Evolutionary conservation across 2,113 vertebrate species (phyloP).

Genomic region (Corythoichthys haematopterus): DNA sequence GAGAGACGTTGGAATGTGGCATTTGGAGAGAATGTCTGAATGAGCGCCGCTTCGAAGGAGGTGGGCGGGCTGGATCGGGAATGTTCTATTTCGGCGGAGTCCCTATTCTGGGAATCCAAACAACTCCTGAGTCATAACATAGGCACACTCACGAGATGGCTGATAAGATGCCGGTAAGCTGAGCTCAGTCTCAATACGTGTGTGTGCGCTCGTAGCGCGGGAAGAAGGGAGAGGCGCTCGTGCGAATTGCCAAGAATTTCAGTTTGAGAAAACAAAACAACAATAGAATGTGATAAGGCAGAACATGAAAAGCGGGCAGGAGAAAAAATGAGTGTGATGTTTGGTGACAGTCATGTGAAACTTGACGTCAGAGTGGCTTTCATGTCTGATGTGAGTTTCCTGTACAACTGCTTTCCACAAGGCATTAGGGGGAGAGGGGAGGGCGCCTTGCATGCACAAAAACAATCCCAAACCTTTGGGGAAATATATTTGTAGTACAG

Average conservation of each 20-base stretch:
- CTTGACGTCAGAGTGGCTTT: constrained; percentile 32
- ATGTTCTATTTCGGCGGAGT: constrained; percentile 63
- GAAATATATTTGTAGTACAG: not conserved
- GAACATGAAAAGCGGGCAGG: not conserved
- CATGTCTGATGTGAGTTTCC: constrained; percentile 45
- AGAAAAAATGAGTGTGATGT: not conserved
- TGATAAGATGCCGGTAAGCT: constrained; percentile 48
- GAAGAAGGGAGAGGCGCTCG: not conserved
- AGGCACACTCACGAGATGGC: constrained; percentile 39
- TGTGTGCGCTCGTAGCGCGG: not conserved
- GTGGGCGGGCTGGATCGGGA: constrained; percentile 15
- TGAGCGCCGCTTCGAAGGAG: not conserved
- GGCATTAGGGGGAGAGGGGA: not conserved
- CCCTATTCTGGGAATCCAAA: constrained; percentile 60
- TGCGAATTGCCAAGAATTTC: not conserved
- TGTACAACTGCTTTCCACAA: constrained; percentile 39
- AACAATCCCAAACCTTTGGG: not conserved
- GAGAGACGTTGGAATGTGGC: not conserved
- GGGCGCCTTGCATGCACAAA: not conserved
- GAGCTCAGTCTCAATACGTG: constrained; percentile 41
- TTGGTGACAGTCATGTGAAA: constrained; percentile 21
- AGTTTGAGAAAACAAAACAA: not conserved
- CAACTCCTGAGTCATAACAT: constrained; percentile 61
- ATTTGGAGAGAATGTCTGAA: constrained; percentile 24
- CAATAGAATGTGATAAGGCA: not conserved